Evolutionary conservation across 2,113 vertebrate species (phyloP).

Genomic region (Odocoileus hemionus): DNA sequence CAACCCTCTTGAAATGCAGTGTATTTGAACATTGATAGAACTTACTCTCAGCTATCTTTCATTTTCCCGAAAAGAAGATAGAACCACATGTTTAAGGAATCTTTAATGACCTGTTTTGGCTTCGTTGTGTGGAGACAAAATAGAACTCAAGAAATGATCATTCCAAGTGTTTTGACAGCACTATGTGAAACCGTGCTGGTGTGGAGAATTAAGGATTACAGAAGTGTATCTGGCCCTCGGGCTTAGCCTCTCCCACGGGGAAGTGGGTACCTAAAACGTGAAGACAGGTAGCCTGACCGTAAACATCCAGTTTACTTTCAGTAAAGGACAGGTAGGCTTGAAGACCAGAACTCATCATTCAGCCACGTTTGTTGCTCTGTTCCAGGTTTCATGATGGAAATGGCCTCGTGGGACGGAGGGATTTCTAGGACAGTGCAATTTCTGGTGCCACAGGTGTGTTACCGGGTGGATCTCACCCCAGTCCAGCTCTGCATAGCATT

Average conservation of each 20-base stretch:
- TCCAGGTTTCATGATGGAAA: slow-evolving; percentile 99
- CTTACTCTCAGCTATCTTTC: slow-evolving; percentile 12
- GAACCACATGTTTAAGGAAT: background rate
- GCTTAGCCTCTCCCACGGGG: background rate
- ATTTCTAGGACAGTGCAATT: slow-evolving; percentile 98
- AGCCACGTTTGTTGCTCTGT: background rate
- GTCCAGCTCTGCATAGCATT: background rate
- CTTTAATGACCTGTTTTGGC: background rate
- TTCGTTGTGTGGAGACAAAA: background rate
- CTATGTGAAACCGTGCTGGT: background rate
- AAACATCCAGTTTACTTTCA: background rate
- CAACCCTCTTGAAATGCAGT: background rate
- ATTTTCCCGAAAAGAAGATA: background rate
- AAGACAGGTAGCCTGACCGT: background rate
- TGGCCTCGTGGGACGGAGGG: slow-evolving; percentile 99
- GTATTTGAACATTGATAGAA: background rate
- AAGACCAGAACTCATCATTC: background rate
- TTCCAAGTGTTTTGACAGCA: background rate
- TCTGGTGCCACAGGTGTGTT: slow-evolving; percentile 93
- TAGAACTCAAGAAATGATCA: background rate
- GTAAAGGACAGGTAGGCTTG: background rate
- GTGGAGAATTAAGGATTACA: background rate
- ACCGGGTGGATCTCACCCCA: background rate
- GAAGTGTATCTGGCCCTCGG: background rate
- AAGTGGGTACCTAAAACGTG: background rate